A percentile compares a stretch with the other conserved stretches of the same genome.
These are phyloP conservation scores for Boloria selene DNA, from an alignment of 2,888 invertebrate species.

Conservation along the genomic window DNA sequence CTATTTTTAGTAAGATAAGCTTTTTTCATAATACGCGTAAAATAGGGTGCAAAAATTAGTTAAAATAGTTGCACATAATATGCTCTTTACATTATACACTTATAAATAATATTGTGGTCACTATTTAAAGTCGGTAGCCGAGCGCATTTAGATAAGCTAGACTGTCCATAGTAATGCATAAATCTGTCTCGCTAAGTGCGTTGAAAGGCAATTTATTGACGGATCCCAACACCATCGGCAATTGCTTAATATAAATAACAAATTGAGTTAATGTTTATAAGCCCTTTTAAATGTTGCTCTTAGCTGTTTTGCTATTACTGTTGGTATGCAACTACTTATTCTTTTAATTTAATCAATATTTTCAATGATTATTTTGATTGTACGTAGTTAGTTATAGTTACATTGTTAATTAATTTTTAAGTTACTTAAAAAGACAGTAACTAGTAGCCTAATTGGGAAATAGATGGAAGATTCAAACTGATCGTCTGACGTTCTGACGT, in stretches of 20 bases:
- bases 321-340: slow-evolving; percentile 5
- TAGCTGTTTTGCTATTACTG: slow-evolving; percentile 10
- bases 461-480: too few relatives aligned
- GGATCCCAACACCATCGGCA: slow-evolving; percentile 27
- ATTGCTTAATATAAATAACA: slow-evolving; percentile 31
- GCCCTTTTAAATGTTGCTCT: slow-evolving; percentile 17
- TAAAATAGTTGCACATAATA: background rate
- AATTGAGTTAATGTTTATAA: slow-evolving; percentile 22
- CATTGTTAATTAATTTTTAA: too few relatives aligned
- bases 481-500: too few relatives aligned
- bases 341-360: background rate
- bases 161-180: slow-evolving; percentile 18
- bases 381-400: too few relatives aligned
- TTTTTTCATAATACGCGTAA: too few relatives aligned
- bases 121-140: slow-evolving; percentile 19
- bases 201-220: slow-evolving; percentile 32
- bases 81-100: background rate
- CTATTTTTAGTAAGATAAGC: too few relatives aligned
- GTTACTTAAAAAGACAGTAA: too few relatives aligned
- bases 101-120: slow-evolving; percentile 3
- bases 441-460: too few relatives aligned
- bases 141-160: slow-evolving; percentile 28
- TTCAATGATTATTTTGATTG: too few relatives aligned
- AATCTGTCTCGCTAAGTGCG: slow-evolving; percentile 31
- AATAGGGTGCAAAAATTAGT: too few relatives aligned